Conservation (phyloP, 2,888 invertebrate species). For the Polydrusus pterygomalis region DNA sequence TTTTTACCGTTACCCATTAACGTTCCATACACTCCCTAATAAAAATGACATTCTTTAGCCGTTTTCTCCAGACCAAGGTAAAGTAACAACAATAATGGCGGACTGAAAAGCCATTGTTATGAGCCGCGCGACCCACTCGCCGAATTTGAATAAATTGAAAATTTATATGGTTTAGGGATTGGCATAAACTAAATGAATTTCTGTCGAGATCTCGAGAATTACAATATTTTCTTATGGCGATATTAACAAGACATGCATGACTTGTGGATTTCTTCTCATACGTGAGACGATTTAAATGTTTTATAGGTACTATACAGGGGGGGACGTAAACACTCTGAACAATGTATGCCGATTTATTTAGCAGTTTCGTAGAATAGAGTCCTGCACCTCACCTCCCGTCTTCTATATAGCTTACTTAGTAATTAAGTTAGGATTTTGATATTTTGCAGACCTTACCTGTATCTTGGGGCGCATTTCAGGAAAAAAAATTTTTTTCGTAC, state of each 20-base stretch:
- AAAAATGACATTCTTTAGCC: conserved; percentile 29
- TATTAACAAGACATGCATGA: conserved; percentile 10
- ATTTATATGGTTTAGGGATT: conserved; percentile 64
- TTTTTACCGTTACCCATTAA: conserved; percentile 4
- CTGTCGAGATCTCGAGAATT: conserved; percentile 47
- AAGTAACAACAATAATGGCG: conserved; percentile 50
- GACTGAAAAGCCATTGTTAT: conserved; percentile 50
- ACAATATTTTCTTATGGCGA: conserved; percentile 57
- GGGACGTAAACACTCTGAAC: too few species aligned
- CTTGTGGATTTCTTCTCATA: background rate
- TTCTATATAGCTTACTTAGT: too few species aligned
- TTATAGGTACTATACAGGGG: too few species aligned
- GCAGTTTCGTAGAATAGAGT: too few species aligned
- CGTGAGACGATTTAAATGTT: background rate
- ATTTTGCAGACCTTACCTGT: too few species aligned
- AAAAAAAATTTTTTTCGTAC: too few species aligned
- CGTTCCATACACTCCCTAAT: conserved; percentile 11
- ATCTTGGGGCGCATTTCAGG: too few species aligned
- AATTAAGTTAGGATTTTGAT: too few species aligned
- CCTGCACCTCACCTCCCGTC: too few species aligned
- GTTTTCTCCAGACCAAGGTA: conserved; percentile 45
- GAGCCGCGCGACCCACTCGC: conserved; percentile 54
- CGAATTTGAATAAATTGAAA: conserved; percentile 67
- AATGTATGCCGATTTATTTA: too few species aligned
- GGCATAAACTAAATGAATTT: conserved; percentile 54